phyloP scores from a whole-genome alignment of 2,888 invertebrate genomes.

The Apamea anceps region DNA sequence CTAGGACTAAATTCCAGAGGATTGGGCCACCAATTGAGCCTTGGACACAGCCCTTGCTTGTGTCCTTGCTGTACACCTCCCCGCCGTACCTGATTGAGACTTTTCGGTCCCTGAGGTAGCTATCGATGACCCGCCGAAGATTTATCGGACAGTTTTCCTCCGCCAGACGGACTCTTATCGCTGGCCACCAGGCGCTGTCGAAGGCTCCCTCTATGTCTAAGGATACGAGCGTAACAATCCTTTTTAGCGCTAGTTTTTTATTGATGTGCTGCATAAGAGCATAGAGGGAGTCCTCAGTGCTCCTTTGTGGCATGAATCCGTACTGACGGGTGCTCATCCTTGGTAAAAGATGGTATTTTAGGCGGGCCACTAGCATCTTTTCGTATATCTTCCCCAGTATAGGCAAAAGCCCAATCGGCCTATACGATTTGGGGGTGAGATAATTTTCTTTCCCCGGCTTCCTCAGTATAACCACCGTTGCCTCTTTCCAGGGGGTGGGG shows the following conservation, averaged over 20 bases:
- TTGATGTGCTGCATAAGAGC: too few species aligned
- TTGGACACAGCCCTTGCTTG: neutral
- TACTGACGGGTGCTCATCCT: too few species aligned
- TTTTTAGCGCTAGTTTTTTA: neutral
- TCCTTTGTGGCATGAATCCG: too few species aligned
- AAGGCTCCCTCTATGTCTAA: conserved; percentile 27
- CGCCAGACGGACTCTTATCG: neutral
- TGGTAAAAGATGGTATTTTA: neutral
- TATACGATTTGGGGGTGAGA: neutral
- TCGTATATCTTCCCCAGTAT: neutral
- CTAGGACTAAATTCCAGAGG: neutral
- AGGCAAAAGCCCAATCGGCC: too few species aligned
- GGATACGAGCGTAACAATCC: neutral
- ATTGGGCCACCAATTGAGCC: conserved; percentile 11
- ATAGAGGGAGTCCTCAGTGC: too few species aligned
- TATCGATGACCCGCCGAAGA: neutral
- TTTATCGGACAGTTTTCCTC: conserved; percentile 6
- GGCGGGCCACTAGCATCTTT: neutral
- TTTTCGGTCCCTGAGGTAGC: conserved; percentile 27
- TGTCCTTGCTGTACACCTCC: neutral
- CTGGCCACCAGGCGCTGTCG: conserved; percentile 11
- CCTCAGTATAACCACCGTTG: neutral
- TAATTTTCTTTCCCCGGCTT: neutral
- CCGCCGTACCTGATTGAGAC: conserved; percentile 14
- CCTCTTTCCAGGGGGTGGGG: neutral